Base-by-base conservation (phyloP, 2,888 invertebrate genomes). In the Drosophila vallismaia region DNA sequence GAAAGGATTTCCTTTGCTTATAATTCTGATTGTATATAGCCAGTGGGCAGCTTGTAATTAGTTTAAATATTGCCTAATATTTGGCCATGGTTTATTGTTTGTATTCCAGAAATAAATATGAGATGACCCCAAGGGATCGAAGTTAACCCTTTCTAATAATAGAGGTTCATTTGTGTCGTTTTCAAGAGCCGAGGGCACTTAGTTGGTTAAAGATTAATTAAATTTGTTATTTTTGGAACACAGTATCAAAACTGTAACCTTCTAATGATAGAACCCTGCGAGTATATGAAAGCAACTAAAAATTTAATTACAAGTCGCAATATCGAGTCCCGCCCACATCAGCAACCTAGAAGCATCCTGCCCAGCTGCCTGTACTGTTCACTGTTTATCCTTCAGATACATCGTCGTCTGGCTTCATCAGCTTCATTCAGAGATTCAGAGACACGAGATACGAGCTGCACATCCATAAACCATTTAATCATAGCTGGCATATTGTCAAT, bases 401-500 rank as follows among this genome's bases (percentile, higher is more conserved):
- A 42, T 42, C 19, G 19, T 19, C 40, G 40, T 19, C 9, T 3
- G 7, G 3, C 40, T 42, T 19, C 40, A 42, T 42, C 40, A 42
- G 31, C 24, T 12, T 29, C 42, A 19, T 26, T 33, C 29, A 24
- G 42, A 31, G 31, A 19, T 19, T 19, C 19, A 19, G 19, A 28
- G 6, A 42, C 1, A 40, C 40, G 14, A 40, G 40, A 8, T 14
- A 19, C 9, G 9, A 14, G 40, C 7, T 42, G 19, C 33, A 26
- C 31, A 59, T 53, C 60, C 44, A 40, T 55, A 66, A 67, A 55
- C 66, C 67, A 66, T 66, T 68, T 70, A 70, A 40, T 53, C 71
- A 62, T 19, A 53, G 31, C 63, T 55, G 49, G 53, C 55, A 58
- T 69, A 72, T 84, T 84, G 83, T 86, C 85, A 84, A 80, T 82